These are phyloP conservation scores for Coilia nasus DNA, from an alignment of 2,797 vertebrate genomes.

Conservation along the genomic window DNA sequence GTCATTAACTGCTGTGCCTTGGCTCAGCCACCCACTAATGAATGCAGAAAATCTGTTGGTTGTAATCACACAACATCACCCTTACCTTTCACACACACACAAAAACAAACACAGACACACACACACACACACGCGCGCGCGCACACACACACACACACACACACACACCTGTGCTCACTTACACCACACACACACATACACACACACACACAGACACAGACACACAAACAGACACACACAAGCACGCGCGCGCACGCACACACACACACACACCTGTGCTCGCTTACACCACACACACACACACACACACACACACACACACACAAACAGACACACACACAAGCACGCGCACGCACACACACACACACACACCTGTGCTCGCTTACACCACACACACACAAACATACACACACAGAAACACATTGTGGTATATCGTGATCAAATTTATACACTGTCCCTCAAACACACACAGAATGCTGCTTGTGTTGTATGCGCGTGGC, in stretches of 20 bases:
- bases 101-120: not conserved
- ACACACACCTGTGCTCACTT: not conserved
- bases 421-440: not conserved
- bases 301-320: not conserved
- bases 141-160: conserved; percentile 34
- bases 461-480: not conserved
- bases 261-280: conserved; percentile 39
- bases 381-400: not conserved
- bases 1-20: conserved; percentile 58
- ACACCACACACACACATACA: not conserved
- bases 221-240: conserved; percentile 29
- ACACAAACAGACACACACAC: not conserved
- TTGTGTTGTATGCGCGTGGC: not conserved
- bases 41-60: conserved; percentile 66
- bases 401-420: conserved; percentile 35
- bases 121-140: not conserved
- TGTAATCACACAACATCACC: conserved; percentile 60
- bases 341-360: conserved; percentile 15
- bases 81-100: conserved; percentile 24
- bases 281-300: not conserved
- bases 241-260: not conserved
- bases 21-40: conserved; percentile 63
- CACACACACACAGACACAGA: conserved; percentile 31
- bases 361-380: conserved; percentile 20
- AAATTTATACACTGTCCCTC: not conserved